Percentiles rank a stretch among this genome's conserved stretches.
phyloP scores from a whole-genome alignment of 1,140 invertebrate genomes.

The Anthonomus grandis region DNA sequence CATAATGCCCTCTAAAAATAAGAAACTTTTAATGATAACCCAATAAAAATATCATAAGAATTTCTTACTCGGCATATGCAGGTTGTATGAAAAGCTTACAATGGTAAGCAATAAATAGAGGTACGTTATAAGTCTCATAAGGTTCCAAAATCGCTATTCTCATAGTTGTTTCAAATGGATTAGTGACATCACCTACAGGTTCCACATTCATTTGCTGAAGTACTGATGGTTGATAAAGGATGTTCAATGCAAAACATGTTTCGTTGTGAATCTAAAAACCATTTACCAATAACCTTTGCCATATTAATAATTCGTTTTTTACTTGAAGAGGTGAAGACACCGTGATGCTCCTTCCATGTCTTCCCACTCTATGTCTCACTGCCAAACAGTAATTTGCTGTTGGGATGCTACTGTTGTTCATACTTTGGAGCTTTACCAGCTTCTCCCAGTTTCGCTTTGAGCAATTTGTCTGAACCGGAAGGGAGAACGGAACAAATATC shows the following conservation, averaged over 20 bases:
- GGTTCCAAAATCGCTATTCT: conserved; percentile 69
- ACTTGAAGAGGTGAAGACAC: conserved; percentile 76
- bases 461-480: conserved; percentile 66
- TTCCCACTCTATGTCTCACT: conserved; percentile 40
- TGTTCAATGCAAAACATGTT: conserved; percentile 68
- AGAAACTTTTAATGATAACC: neutral
- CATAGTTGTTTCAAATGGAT: conserved; percentile 74
- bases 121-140: conserved; percentile 70
- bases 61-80: conserved; percentile 63
- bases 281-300: too few species aligned
- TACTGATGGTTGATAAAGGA: conserved; percentile 70
- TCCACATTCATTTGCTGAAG: conserved; percentile 61
- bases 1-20: conserved; percentile 59
- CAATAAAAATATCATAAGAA: neutral
- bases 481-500: conserved; percentile 63
- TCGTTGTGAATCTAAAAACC: conserved; percentile 69
- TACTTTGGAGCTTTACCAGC: conserved; percentile 61
- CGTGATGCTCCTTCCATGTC: conserved; percentile 38
- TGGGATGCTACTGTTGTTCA: conserved; percentile 6
- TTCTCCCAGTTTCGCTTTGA: conserved; percentile 67
- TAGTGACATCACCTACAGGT: conserved; percentile 63
- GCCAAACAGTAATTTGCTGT: conserved; percentile 38
- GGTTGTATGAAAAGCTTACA: conserved; percentile 72
- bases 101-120: conserved; percentile 76
- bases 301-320: conserved; percentile 30